A percentile compares a stretch with the other conserved stretches of the same genome.
Conservation (phyloP, 2,888 invertebrate genomes). For the Unio delphinus region DNA sequence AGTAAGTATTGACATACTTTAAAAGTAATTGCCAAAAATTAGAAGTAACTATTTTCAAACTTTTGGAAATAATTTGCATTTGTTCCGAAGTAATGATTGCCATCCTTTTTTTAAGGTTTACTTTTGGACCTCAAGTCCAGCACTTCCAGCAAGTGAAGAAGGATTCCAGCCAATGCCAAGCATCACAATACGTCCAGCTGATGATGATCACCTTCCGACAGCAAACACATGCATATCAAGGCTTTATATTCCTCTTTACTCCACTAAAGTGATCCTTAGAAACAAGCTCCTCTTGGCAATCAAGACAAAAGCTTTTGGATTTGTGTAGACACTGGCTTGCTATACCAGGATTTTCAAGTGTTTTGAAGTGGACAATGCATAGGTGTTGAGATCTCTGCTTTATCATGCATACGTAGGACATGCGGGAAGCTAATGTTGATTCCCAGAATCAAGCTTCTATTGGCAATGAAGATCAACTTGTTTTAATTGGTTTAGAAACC, state of each 20-base stretch:
- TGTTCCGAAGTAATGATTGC: neutral
- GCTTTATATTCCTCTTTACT: conserved; percentile 98
- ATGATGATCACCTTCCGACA: conserved; percentile 97
- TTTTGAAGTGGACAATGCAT: too few species aligned
- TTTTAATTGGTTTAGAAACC: neutral
- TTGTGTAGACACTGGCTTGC: conserved; percentile 77
- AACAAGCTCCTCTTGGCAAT: conserved; percentile 97
- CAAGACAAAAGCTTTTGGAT: conserved; percentile 99
- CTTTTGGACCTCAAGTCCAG: conserved; percentile 99
- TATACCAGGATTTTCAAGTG: too few species aligned
- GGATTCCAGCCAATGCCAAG: conserved; percentile 99
- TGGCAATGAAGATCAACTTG: neutral
- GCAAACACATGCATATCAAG: conserved; percentile 99
- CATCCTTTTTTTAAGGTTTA: conserved; percentile 81
- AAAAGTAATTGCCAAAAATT: too few species aligned
- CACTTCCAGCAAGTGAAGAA: conserved; percentile 97
- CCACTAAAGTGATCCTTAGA: conserved; percentile 83
- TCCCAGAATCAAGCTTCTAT: neutral
- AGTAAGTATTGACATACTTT: too few species aligned
- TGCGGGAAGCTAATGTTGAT: neutral
- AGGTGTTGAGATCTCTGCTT: too few species aligned
- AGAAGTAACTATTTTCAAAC: too few species aligned
- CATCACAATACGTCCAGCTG: conserved; percentile 96
- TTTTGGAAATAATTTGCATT: too few species aligned
- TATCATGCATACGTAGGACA: too few species aligned